These are phyloP conservation scores for Illadopsis cleaveri DNA, from an alignment of 2,113 vertebrate species.

Conservation along the genomic window DNA sequence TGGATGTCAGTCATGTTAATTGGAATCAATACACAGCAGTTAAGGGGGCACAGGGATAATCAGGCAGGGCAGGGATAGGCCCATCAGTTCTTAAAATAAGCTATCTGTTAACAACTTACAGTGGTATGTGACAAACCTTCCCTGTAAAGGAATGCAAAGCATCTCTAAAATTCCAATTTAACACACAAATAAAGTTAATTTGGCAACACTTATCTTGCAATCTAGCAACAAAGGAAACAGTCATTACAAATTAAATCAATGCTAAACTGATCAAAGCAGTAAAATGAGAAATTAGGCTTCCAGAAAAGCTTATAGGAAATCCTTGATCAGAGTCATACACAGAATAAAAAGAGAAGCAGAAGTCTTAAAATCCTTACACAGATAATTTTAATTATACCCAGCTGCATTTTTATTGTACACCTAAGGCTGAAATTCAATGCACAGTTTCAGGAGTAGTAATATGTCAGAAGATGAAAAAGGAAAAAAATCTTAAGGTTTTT, in stretches of 20 bases:
- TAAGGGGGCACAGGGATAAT: constrained; percentile 66
- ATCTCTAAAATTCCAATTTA: constrained; percentile 44
- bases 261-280: background rate
- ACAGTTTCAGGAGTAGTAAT: background rate
- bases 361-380: background rate
- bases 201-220: background rate
- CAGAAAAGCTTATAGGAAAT: background rate
- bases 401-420: background rate
- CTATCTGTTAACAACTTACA: constrained; percentile 22
- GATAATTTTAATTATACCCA: background rate
- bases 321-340: background rate
- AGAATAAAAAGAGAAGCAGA: background rate
- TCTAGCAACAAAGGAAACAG: background rate
- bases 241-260: constrained; percentile 13
- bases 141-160: constrained; percentile 36
- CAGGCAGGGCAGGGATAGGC: constrained; percentile 57
- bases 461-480: background rate
- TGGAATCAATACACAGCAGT: constrained; percentile 75
- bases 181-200: constrained; percentile 40
- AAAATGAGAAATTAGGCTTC: constrained; percentile 13
- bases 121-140: constrained; percentile 11
- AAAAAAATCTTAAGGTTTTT: background rate
- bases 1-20: constrained; percentile 75
- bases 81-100: constrained; percentile 50
- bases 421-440: background rate